Evolutionary conservation across 2,888 invertebrate genomes (phyloP).

Genomic region (Drosophila meridiana): DNA sequence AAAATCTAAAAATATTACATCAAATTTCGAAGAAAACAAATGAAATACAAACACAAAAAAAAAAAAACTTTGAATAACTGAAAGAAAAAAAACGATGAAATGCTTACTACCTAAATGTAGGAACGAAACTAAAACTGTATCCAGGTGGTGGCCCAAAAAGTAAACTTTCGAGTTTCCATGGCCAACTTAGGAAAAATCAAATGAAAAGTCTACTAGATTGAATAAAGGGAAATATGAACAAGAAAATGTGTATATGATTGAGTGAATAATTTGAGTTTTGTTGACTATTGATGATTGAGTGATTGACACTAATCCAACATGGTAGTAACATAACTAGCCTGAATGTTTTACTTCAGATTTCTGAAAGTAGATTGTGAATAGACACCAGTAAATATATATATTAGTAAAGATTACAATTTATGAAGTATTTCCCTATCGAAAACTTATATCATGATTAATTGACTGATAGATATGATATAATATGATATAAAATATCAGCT

Average conservation of each 20-base stretch:
- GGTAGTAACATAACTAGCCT: too few species aligned
- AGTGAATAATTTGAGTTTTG: not conserved
- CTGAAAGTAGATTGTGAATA: too few species aligned
- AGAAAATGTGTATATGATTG: not conserved
- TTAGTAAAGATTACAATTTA: too few species aligned
- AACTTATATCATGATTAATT: too few species aligned
- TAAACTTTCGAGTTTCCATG: not conserved
- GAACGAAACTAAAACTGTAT: slow-evolving; percentile 7
- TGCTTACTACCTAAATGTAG: not conserved
- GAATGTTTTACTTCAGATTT: too few species aligned
- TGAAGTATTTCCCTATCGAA: too few species aligned
- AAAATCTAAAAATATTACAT: not conserved
- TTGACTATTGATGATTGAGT: not conserved
- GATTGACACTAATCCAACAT: not conserved
- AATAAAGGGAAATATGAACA: not conserved
- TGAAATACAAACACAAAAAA: not conserved
- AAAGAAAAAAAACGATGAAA: not conserved
- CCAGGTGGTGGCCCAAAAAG: rapidly evolving
- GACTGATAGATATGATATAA: too few species aligned
- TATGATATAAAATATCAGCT: too few species aligned
- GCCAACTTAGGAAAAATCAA: not conserved
- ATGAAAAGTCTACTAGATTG: not conserved
- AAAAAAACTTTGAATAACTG: not conserved
- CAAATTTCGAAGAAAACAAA: not conserved
- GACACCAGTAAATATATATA: too few species aligned